phyloP scores from a whole-genome alignment of 2,888 invertebrate species.

The Hypercompe scribonia region DNA sequence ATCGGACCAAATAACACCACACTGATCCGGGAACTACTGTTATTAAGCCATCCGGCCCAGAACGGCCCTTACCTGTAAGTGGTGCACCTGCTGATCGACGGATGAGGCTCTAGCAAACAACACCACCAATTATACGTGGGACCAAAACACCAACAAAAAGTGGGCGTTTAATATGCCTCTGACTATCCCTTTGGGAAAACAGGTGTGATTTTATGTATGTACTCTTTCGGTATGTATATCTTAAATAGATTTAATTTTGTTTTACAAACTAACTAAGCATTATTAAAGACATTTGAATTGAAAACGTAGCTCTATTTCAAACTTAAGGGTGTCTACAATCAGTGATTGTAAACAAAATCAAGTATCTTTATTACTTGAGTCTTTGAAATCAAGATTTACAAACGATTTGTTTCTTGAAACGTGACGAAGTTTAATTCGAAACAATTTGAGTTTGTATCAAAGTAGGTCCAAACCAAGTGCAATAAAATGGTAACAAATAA shows the following conservation, averaged over 20 bases:
- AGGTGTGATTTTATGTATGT: too few species aligned
- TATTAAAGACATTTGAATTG: not conserved
- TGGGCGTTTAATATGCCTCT: too few species aligned
- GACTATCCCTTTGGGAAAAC: too few species aligned
- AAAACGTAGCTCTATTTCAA: not conserved
- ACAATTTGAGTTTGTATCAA: not conserved
- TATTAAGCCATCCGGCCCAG: too few species aligned
- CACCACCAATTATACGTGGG: too few species aligned
- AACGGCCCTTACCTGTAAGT: too few species aligned
- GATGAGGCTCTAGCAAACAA: too few species aligned
- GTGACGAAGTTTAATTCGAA: not conserved
- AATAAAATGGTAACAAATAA: constrained; percentile 1
- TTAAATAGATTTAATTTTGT: not conserved
- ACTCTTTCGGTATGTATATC: too few species aligned
- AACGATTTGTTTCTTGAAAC: constrained; percentile 6
- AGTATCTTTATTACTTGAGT: not conserved
- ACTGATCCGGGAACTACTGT: too few species aligned
- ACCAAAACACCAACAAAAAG: too few species aligned
- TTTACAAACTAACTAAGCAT: not conserved
- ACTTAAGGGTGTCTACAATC: not conserved
- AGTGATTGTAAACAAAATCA: not conserved
- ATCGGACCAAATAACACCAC: too few species aligned
- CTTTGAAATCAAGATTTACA: not conserved
- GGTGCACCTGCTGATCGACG: too few species aligned
- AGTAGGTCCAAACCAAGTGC: not conserved